Evolutionary conservation across 2,113 vertebrate species (phyloP), one percentile per base, ranked within the genome.

Genomic region (Beaufortia kweichowensis): DNA sequence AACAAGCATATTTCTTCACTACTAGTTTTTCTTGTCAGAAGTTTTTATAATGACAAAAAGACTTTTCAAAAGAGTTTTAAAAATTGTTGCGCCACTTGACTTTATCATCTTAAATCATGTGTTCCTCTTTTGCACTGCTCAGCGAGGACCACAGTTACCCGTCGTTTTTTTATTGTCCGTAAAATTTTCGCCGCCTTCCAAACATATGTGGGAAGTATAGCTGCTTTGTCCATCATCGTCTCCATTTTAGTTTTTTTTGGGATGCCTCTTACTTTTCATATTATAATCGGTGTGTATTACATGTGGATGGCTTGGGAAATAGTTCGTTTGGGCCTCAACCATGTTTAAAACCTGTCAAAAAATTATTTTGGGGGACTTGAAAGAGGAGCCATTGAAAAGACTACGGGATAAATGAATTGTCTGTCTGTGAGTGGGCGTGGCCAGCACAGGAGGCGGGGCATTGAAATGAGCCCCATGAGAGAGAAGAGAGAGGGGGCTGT

Each of bases 161-260:
- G 79, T 86, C 82, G 84, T 84, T 84, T 88, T 88, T 89, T 81
- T 90, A 89, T 88, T 84, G 87, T 24, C 81, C 85, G 82, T 84
- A 83, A 87, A 88, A 86, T 86, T 83, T 86, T 84, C 10, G 10
- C 77, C 82, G 84, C 79, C 84, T 83, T 81, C 81, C 75, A 75
- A 85, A 84, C 82, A 82, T 76, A 56, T 39, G 60, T 70, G 61
- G 75, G 64, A 83, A 83, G 43, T 53, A 72, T 68, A 82, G 78
- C 78, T 79, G 76, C 81, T 70, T 80, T 75, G 76, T 84, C 84
- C 81, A 57, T 77, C 67, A 57, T 31, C 41, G 15, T 31, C 28
- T 69, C 81, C 68, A 55, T 29, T 76, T 76, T 80, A n/a, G 24
- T 35, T 26, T 77, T 81, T 64, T 14, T 50, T 50, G 26, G 26